Conservation (phyloP, 2,113 vertebrate species). For the Ammospiza nelsoni region DNA sequence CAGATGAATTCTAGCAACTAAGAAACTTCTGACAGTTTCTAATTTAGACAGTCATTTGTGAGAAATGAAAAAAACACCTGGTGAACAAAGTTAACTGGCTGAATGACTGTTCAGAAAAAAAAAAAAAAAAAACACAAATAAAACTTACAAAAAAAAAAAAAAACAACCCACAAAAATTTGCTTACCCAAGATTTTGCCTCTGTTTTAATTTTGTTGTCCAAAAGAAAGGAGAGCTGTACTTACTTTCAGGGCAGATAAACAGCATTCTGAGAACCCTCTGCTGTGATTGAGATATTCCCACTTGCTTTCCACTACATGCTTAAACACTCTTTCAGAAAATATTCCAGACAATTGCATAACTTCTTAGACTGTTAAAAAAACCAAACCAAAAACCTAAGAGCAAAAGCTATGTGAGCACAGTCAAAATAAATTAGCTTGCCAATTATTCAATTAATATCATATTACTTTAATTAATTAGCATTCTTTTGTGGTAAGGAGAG, state of each 20-base stretch:
- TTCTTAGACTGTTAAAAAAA: not conserved
- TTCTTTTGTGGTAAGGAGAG: not conserved
- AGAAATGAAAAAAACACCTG: slow-evolving; percentile 50
- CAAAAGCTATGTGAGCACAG: not conserved
- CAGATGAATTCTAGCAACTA: not conserved
- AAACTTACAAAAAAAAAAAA: not conserved
- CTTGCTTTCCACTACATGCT: not conserved
- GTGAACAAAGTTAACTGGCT: not conserved
- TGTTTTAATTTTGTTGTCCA: not conserved
- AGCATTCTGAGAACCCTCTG: not conserved
- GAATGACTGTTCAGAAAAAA: not conserved
- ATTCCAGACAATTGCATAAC: not conserved
- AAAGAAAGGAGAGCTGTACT: not conserved
- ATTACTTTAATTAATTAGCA: not conserved
- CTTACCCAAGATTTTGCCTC: not conserved
- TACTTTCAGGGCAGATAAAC: not conserved
- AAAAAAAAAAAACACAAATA: not conserved
- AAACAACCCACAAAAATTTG: not conserved
- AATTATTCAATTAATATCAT: slow-evolving; percentile 14
- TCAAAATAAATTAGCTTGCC: slow-evolving; percentile 11
- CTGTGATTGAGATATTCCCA: not conserved
- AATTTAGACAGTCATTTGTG: slow-evolving; percentile 1
- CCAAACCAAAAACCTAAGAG: not conserved
- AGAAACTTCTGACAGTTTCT: not conserved
- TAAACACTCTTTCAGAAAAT: not conserved